These are phyloP conservation scores for Metopolophium dirhodum DNA, from an alignment of 1,140 invertebrate genomes.

Conservation along the genomic window DNA sequence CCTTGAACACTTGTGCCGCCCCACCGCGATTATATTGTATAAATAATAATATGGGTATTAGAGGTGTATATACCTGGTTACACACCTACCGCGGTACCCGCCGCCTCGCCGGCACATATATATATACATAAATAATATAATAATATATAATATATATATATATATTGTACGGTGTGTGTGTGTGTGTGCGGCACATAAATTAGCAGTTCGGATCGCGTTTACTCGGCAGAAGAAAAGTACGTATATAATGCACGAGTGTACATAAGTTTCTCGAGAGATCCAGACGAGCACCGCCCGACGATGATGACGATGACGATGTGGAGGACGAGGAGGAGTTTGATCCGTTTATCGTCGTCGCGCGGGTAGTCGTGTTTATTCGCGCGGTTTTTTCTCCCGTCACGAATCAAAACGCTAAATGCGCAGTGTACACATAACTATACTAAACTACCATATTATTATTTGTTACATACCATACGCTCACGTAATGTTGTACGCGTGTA, in stretches of 20 bases:
- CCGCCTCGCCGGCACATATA: too few relatives aligned
- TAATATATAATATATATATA: background rate
- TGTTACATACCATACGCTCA: background rate
- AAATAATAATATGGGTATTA: background rate
- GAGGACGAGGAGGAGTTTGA: background rate
- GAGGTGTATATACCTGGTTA: background rate
- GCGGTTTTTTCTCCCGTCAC: background rate
- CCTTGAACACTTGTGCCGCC: background rate
- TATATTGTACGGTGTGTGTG: background rate
- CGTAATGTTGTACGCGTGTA: background rate
- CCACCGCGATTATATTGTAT: background rate
- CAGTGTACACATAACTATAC: background rate
- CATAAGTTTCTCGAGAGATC: background rate
- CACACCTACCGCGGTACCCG: background rate
- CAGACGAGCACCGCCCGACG: background rate
- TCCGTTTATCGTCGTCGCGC: background rate
- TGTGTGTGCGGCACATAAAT: background rate
- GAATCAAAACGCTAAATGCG: background rate
- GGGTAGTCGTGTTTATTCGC: background rate
- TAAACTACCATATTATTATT: background rate
- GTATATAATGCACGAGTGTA: background rate
- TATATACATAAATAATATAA: background rate
- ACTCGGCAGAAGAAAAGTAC: background rate
- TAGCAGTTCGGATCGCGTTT: constrained; percentile 7
- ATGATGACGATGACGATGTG: background rate